Evolutionary conservation across 2,888 invertebrate genomes (phyloP), one percentile per base, ranked within the genome.

Genomic region (Nemotelus pantherinus): DNA sequence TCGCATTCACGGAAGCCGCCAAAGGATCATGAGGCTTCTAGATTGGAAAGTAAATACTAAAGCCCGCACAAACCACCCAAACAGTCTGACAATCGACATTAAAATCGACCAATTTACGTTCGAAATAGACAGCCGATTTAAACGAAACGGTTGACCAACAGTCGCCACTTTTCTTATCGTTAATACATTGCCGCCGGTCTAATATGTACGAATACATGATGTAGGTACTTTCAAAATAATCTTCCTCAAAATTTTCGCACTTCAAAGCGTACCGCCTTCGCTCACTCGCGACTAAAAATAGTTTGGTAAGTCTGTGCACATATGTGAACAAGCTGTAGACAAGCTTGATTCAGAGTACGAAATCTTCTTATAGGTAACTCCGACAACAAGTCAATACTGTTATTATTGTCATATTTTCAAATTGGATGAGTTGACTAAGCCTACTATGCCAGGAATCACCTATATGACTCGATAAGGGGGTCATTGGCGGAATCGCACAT

Each of bases 41-140:
- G n/a, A n/a, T n/a, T n/a, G n/a, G n/a, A n/a, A n/a, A n/a, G n/a
- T n/a, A n/a, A n/a, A n/a, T n/a, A n/a, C n/a, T 25, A 25, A 25
- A 25, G 1, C 25, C 25, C 25, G 25, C 25, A 25, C 25, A 25
- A 25, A 25, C 0, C 25, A 25, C 25, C 25, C 25, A 48, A 68
- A 68, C 10, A 68, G 7, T 10, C 50, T 53, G 53, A 58, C 60
- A 72, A 47, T 72, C 47, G 72, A 44, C 47, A 43, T 47, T 58
- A 58, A 72, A 58, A 72, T 72, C 45, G 58, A 58, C 58, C 41
- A 72, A 72, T 72, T 57, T 72, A 58, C n/a, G 39, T 47, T 25
- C 44, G 44, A 72, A 72, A 39, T 72, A 45, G 72, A 68, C 67
- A 68, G 39, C 43, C 9, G 9, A 68, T 68, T 68, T 68, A 50